Conservation (phyloP, 2,797 vertebrate species). For the Scarus forsteni region DNA sequence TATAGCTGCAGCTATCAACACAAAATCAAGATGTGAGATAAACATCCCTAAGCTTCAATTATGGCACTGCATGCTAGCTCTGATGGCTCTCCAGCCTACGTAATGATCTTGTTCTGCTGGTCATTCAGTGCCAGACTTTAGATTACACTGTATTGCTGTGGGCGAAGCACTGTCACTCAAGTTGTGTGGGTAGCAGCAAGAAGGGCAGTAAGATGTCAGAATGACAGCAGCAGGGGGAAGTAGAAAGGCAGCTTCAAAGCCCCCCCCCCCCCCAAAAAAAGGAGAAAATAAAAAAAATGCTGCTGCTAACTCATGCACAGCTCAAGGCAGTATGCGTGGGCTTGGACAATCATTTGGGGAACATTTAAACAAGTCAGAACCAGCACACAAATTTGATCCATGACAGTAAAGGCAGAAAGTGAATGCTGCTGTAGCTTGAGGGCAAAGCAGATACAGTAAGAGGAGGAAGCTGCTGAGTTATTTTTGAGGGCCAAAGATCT, state of each 20-base stretch:
- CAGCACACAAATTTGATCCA: slow-evolving; percentile 52
- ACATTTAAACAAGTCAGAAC: slow-evolving; percentile 55
- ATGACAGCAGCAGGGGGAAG: slow-evolving; percentile 37
- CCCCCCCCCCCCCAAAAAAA: neutral
- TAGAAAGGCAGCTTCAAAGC: slow-evolving; percentile 24
- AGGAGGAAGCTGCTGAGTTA: slow-evolving; percentile 32
- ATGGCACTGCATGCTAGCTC: neutral
- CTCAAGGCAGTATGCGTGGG: slow-evolving; percentile 32
- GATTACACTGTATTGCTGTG: slow-evolving; percentile 50
- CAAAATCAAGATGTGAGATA: slow-evolving; percentile 2
- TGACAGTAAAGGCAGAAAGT: slow-evolving; percentile 34
- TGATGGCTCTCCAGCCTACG: slow-evolving; percentile 35
- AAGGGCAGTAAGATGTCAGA: slow-evolving; percentile 50
- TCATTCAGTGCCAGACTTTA: slow-evolving; percentile 50
- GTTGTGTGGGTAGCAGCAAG: slow-evolving; percentile 38
- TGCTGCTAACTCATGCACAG: slow-evolving; percentile 21
- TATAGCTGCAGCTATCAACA: neutral
- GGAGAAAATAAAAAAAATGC: neutral
- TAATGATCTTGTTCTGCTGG: slow-evolving; percentile 56
- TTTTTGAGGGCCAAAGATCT: slow-evolving; percentile 39
- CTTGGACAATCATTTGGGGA: slow-evolving; percentile 29
- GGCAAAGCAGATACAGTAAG: slow-evolving; percentile 36
- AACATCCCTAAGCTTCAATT: neutral
- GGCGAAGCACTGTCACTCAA: slow-evolving; percentile 57
- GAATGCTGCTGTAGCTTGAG: slow-evolving; percentile 35